Evolutionary conservation across 2,113 vertebrate genomes (phyloP).

Genomic region (Meleagris gallopavo): DNA sequence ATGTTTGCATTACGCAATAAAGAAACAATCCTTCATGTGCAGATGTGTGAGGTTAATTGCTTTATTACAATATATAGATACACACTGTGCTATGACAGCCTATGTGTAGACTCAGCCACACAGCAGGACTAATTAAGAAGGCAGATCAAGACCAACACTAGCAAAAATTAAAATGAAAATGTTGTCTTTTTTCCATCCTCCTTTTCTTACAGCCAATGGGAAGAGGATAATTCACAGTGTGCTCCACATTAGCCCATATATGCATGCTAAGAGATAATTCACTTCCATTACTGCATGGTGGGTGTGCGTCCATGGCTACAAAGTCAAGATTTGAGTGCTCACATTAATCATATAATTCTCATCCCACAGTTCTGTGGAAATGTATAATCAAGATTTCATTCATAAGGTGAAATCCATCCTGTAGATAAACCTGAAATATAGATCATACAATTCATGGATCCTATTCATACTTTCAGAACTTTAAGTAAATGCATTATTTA

Average conservation of each 20-base stretch:
- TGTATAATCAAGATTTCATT: not conserved
- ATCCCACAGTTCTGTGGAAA: not conserved
- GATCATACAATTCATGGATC: not conserved
- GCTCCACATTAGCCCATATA: conserved; percentile 31
- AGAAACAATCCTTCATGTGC: not conserved
- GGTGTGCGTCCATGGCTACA: conserved; percentile 14
- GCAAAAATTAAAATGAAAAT: not conserved
- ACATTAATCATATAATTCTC: conserved; percentile 5
- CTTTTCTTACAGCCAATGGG: not conserved
- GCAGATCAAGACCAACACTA: conserved; percentile 2
- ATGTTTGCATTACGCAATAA: not conserved
- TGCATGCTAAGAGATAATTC: conserved; percentile 54
- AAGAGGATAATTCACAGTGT: conserved; percentile 21
- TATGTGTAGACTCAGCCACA: conserved; percentile 14
- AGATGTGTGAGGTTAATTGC: conserved; percentile 27
- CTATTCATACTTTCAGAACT: not conserved
- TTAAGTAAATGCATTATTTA: not conserved
- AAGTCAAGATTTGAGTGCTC: not conserved
- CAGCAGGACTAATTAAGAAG: conserved; percentile 63
- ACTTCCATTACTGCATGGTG: conserved; percentile 3
- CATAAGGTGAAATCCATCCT: not conserved
- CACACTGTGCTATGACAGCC: not conserved
- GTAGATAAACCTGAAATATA: not conserved
- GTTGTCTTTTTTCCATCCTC: not conserved
- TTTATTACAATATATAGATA: conserved; percentile 41